Conservation (phyloP, 2,113 vertebrate species). For the Entomyzon cyanotis region DNA sequence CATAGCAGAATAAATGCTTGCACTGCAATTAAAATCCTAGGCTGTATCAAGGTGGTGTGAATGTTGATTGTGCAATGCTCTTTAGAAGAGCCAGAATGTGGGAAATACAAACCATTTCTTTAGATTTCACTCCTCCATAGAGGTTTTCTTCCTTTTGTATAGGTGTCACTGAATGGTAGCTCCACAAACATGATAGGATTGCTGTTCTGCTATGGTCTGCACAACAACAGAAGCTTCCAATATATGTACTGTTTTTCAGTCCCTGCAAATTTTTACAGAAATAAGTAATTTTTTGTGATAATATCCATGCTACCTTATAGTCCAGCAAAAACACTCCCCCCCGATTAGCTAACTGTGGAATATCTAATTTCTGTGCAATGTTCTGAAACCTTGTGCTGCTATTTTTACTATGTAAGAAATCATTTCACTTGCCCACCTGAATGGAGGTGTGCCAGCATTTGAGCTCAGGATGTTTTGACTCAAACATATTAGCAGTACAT, state of each 20-base stretch:
- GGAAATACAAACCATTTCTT: not conserved
- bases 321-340: not conserved
- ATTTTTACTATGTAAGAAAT: not conserved
- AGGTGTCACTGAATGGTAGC: not conserved
- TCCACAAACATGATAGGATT: accelerated
- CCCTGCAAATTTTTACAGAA: not conserved
- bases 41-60: not conserved
- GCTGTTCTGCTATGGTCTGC: not conserved
- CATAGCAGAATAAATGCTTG: not conserved
- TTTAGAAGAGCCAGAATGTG: not conserved
- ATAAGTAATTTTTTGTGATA: not conserved
- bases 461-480: not conserved
- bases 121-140: not conserved
- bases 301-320: not conserved
- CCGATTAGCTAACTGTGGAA: not conserved
- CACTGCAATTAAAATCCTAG: not conserved
- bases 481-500: not conserved
- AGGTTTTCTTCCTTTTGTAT: not conserved
- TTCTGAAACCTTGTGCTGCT: not conserved
- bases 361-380: not conserved
- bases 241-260: not conserved
- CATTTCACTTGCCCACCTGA: not conserved
- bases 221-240: not conserved
- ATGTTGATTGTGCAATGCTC: not conserved
- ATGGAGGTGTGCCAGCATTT: not conserved